Evolutionary conservation across 2,888 invertebrate species (phyloP).

Genomic region (Catocala sponsa): DNA sequence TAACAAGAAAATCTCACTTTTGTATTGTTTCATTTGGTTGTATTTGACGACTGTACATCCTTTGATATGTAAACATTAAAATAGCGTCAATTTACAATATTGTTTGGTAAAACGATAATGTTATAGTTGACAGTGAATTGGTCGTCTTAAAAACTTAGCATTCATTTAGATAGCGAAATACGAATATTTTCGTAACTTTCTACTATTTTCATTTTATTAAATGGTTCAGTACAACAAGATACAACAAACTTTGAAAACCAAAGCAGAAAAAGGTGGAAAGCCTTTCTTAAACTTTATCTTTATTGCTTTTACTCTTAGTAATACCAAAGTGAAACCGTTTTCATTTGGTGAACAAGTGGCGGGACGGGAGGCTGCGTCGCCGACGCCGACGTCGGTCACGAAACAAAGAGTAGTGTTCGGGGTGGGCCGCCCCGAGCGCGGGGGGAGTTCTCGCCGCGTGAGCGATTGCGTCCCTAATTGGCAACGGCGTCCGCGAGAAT

Average conservation of each 20-base stretch:
- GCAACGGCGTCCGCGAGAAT: constrained; percentile 88
- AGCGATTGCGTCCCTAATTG: constrained; percentile 89
- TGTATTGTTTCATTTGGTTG: no score
- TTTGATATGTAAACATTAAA: no score
- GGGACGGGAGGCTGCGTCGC: constrained; percentile 70
- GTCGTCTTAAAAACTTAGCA: no score
- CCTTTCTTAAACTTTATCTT: constrained; percentile 73
- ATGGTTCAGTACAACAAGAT: constrained; percentile 52
- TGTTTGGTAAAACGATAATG: no score
- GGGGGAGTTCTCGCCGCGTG: constrained; percentile 78
- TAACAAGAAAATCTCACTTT: no score
- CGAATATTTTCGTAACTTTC: constrained; percentile 14
- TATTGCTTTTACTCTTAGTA: constrained; percentile 72
- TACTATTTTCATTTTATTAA: constrained; percentile 35
- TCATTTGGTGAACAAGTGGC: constrained; percentile 81
- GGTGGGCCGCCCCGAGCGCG: constrained; percentile 64
- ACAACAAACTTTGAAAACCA: constrained; percentile 60
- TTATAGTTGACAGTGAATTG: no score
- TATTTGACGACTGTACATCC: no score
- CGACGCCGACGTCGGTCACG: constrained; percentile 67
- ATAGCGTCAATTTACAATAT: no score
- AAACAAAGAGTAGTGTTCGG: constrained; percentile 76
- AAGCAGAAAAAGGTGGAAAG: constrained; percentile 68
- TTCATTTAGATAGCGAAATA: no score
- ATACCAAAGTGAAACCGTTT: constrained; percentile 84